Percentiles rank a stretch among this genome's conserved stretches.
These are phyloP conservation scores for Sterrhoptilus dennistouni DNA, from an alignment of 2,113 vertebrate genomes.

Conservation along the genomic window DNA sequence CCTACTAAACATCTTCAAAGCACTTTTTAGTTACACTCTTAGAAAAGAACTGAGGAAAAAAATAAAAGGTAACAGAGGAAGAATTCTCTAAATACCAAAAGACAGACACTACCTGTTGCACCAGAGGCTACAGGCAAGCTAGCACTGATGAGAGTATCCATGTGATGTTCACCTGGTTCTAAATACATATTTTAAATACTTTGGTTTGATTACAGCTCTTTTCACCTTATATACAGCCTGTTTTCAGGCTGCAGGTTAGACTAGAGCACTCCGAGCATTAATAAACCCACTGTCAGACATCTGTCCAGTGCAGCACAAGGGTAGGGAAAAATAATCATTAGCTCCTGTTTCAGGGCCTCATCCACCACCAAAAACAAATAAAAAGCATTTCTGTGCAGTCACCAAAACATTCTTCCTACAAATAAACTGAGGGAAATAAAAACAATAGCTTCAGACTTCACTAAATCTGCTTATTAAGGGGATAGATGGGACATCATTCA, in stretches of 20 bases:
- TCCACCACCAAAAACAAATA: not conserved
- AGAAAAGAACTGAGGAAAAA: not conserved
- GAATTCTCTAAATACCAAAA: not conserved
- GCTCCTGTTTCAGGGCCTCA: not conserved
- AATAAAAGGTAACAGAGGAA: not conserved
- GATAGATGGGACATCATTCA: not conserved
- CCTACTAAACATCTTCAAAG: not conserved
- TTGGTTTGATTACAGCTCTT: not conserved
- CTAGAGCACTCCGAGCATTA: not conserved
- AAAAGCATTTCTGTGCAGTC: not conserved
- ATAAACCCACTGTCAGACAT: not conserved
- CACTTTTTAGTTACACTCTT: not conserved
- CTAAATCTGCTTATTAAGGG: not conserved
- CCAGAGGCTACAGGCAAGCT: not conserved
- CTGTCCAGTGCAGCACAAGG: not conserved
- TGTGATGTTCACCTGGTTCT: not conserved
- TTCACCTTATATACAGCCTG: not conserved
- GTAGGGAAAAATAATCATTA: not conserved
- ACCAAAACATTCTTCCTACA: not conserved
- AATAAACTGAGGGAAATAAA: not conserved
- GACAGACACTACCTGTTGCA: not conserved
- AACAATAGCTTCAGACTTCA: not conserved
- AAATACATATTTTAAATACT: not conserved
- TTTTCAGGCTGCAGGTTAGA: not conserved
- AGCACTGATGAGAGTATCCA: not conserved